A percentile compares a stretch with the other conserved stretches of the same genome.
phyloP scores from a whole-genome alignment of 2,113 vertebrate genomes.

The Stercorarius parasiticus region DNA sequence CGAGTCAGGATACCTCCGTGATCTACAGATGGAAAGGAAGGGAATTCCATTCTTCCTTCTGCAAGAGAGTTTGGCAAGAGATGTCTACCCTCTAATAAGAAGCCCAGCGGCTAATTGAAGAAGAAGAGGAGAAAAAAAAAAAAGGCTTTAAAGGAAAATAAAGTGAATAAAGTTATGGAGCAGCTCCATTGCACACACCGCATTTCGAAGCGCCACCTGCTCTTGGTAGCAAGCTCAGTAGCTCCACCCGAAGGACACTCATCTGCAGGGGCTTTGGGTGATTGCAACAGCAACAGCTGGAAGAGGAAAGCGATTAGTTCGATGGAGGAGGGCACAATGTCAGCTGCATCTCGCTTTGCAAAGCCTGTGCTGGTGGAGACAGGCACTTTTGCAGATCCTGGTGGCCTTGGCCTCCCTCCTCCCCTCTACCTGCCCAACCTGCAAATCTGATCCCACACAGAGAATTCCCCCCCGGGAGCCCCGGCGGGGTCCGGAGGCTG shows the following conservation, averaged over 20 bases:
- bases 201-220: not conserved
- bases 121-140: accelerated
- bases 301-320: not conserved
- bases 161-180: not conserved
- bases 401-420: not conserved
- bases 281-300: not conserved
- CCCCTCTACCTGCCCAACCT: not conserved
- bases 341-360: not conserved
- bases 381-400: not conserved
- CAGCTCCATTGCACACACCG: not conserved
- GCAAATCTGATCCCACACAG: not conserved
- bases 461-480: not conserved
- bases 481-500: not conserved
- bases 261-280: not conserved
- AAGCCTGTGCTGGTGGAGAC: not conserved
- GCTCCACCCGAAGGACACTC: not conserved
- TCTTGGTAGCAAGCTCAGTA: not conserved
- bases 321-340: accelerated
- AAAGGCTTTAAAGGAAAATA: not conserved
- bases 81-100: not conserved
- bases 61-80: not conserved
- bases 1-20: not conserved
- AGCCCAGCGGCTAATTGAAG: not conserved
- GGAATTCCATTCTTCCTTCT: not conserved
- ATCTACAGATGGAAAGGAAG: not conserved